These are phyloP conservation scores for Tetragonula clypearis DNA, from an alignment of 1,140 invertebrate genomes.

Conservation along the genomic window DNA sequence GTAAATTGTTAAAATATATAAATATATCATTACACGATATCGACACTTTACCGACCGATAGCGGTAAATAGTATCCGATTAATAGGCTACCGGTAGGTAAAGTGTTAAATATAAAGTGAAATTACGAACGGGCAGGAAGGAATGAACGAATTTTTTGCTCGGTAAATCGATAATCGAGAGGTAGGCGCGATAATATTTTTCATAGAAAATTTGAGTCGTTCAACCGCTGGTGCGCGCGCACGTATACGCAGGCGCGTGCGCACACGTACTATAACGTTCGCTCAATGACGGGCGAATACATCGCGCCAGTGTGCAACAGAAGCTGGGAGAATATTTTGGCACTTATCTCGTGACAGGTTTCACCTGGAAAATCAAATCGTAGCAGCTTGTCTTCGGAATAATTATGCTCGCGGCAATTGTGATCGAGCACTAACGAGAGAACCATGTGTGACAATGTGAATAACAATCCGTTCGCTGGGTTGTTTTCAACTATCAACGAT, in stretches of 20 bases:
- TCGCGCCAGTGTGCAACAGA: not conserved
- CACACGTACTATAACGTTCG: not conserved
- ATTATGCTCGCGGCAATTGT: slow-evolving; percentile 2
- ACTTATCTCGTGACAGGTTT: not conserved
- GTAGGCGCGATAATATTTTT: not conserved
- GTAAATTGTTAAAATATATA: no score
- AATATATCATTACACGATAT: no score
- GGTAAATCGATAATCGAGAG: not conserved
- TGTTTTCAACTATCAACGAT: slow-evolving; percentile 77
- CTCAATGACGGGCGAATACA: not conserved
- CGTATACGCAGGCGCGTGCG: not conserved
- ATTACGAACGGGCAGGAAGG: not conserved
- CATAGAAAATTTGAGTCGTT: not conserved
- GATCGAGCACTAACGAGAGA: slow-evolving; percentile 21
- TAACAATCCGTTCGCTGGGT: slow-evolving; percentile 80
- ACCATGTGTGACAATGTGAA: slow-evolving; percentile 76
- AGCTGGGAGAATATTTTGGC: not conserved
- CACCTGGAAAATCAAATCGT: slow-evolving; percentile 1
- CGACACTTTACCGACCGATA: no score
- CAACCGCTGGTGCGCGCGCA: not conserved
- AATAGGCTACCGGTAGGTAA: no score
- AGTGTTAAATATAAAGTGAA: not conserved
- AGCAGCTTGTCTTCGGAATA: slow-evolving; percentile 14
- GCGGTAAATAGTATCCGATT: no score
- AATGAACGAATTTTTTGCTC: not conserved